phyloP scores from a whole-genome alignment of 1,140 invertebrate genomes.

The Drosophila gunungcola region DNA sequence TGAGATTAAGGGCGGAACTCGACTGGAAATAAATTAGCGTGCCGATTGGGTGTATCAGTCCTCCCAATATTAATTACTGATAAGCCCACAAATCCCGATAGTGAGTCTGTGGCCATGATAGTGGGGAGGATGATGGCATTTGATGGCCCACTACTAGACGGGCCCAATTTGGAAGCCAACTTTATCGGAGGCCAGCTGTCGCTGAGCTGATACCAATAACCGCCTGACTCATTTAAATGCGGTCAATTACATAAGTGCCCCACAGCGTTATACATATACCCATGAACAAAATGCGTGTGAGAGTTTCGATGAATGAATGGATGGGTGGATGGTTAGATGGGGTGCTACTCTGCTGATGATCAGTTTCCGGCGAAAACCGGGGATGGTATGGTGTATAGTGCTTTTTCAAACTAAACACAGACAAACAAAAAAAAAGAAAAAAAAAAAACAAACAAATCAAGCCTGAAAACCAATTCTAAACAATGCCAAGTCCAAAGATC shows the following conservation, averaged over 20 bases:
- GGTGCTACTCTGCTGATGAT: conserved; percentile 42
- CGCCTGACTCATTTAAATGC: conserved; percentile 47
- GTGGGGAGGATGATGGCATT: conserved; percentile 7
- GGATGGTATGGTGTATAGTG: neutral
- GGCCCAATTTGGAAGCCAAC: neutral
- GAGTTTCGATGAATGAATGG: conserved; percentile 17
- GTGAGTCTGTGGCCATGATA: conserved; percentile 12
- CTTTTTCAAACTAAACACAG: conserved; percentile 7
- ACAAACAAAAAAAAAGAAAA: conserved; percentile 6
- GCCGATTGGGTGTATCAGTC: conserved; percentile 4
- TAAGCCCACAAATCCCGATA: conserved; percentile 32
- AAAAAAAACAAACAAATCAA: conserved; percentile 7
- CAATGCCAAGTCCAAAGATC: neutral
- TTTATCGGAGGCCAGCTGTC: conserved; percentile 21
- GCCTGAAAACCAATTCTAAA: conserved; percentile 38
- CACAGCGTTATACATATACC: neutral
- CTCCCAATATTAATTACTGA: conserved; percentile 26
- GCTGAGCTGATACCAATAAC: conserved; percentile 36
- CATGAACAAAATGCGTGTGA: conserved; percentile 11
- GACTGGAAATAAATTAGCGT: conserved; percentile 18
- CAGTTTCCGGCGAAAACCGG: conserved; percentile 47
- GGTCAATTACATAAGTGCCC: conserved; percentile 67
- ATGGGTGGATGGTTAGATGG: conserved; percentile 1
- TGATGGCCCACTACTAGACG: neutral
- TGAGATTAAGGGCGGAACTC: conserved; percentile 13